Evolutionary conservation across 1,140 invertebrate species (phyloP), one percentile per base, ranked within the genome.

Genomic region (Polypedilum pembai): DNA sequence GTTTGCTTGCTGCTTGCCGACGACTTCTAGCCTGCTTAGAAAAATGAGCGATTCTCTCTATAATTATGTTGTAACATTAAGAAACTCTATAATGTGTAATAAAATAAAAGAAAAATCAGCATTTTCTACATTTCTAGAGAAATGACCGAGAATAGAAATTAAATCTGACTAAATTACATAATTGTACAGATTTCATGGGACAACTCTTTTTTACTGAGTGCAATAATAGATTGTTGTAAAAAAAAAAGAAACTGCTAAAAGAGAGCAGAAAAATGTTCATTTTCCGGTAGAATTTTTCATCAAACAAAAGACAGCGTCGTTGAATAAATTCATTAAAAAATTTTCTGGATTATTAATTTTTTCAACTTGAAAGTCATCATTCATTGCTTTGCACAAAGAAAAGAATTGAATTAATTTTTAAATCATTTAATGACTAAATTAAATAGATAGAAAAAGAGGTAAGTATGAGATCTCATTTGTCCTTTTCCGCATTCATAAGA

Each of bases 301-400:
- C 65, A 69, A 69, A 69, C n/a, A 18, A 20, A 12, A 5, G 17
- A 21, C 15, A 69, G 20, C 65, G 7, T 3, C 65, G 7, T 3
- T 56, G 17, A 69, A 69, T 18, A 66, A 56, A 56, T 56, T 18
- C 17, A 69, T 69, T 69, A 69, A 69, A n/a, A 69, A 69, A 69
- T 69, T 69, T 69, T 69, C 65, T 69, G 65, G n/a, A 69, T 69
- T 69, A 69, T 69, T 69, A 69, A 69, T 69, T 69, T 69, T 20
- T 69, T 20, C n/a, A n/a, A 18, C 65, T n/a, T 56, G 41, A 56
- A 56, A 56, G n/a, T 56, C 12, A n/a, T 56, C n/a, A 56, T n/a
- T 56, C 12, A n/a, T n/a, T n/a, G n/a, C n/a, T n/a, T n/a, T n/a
- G n/a, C n/a, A n/a, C n/a, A 56, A 56, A 56, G n/a, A 56, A 56